Base-by-base conservation (phyloP, 2,113 vertebrate genomes). In the Eptesicus fuscus region DNA sequence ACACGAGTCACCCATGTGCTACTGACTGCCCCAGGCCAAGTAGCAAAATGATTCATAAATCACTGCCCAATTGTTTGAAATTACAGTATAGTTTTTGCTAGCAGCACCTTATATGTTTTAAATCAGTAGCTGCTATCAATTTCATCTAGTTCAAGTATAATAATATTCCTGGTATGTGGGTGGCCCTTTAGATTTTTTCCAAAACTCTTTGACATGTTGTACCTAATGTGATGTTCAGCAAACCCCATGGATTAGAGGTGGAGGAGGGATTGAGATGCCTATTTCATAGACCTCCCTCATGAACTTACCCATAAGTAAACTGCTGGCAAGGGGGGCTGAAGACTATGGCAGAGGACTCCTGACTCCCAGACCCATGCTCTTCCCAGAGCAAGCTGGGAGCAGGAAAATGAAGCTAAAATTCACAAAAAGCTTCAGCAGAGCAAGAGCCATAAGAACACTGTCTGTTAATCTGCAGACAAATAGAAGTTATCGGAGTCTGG, bases 41-140 rank as follows among this genome's bases (percentile, higher is more conserved):
- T 13, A 63, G 30, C 47, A 86, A 86, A 83, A 86, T 47, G 69
- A 94, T 91, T 91, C 76, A 91, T 65, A 91, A 94, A 83, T 85
- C 53, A 92, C 20, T 83, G 63, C 63, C 59, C 79, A 56, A 63
- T 22, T 65, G 71, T 86, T 83, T 91, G n/a, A 71, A 94, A 83
- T 91, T 73, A 88, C 17, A 77, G 42, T 44, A 70, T 11, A 1
- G 12, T 74, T 85, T 95, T 59, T 69, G 25, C 74, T 32, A 86
- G 63, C 30, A 91, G 32, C 30, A 77, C 37, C 74, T 90, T 88
- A 37, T 18, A 53, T 37, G 25, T 78, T 86, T 96, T 78, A 78
- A 91, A 83, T 69, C 73, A 85, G 56, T 79, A 95, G 63, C 28
- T 90, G 42, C 49, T 89, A 88, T 63, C 73, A 86, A 53, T 49